Base-by-base conservation (phyloP, 2,888 invertebrate genomes). In the Papilio gigon region DNA sequence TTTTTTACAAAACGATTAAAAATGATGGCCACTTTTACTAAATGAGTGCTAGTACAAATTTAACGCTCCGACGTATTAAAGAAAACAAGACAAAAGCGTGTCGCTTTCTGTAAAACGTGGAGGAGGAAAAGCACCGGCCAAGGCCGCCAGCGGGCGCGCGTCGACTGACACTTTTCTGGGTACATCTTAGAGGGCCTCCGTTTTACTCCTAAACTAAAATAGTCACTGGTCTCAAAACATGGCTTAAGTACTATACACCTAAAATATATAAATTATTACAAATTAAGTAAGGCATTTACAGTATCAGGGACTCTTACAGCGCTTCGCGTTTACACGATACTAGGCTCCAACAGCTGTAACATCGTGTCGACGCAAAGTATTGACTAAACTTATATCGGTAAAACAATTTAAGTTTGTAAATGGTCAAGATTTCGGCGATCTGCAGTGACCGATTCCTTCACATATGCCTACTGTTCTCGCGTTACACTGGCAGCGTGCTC, bases 211-310 rank as follows among this genome's bases (percentile, higher is more conserved):
- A 91, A 89, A 91, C 89, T 88, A 90, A 85, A 91, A 90, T 90
- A 91, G 89, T 90, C 90, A 92, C 90, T 90, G 91, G 91, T 91
- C 91, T 91, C 87, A 88, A 90, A 89, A 91, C 90, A 91, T 92
- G 91, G 91, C 92, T 92, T 92, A 92, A 90, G 91, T 92, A 91
- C 92, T 91, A 91, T 91, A 91, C 91, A 92, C 89, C 91, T 92
- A 91, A 89, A 89, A 90, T 91, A 91, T 89, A 92, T 92, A 92
- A 92, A 92, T 92, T 92, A 92, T 91, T 92, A 91, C 89, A 91
- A 91, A 91, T 90, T 91, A 91, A 90, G 89, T 90, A 92, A 92
- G 92, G 92, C 92, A 92, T 92, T 90, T 91, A 91, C 91, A 89
- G 88, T 85, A 89, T 91, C 89, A 89, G 88, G 89, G 87, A 85